Evolutionary conservation across 2,888 invertebrate genomes (phyloP).

Genomic region (Drosophila rellima): DNA sequence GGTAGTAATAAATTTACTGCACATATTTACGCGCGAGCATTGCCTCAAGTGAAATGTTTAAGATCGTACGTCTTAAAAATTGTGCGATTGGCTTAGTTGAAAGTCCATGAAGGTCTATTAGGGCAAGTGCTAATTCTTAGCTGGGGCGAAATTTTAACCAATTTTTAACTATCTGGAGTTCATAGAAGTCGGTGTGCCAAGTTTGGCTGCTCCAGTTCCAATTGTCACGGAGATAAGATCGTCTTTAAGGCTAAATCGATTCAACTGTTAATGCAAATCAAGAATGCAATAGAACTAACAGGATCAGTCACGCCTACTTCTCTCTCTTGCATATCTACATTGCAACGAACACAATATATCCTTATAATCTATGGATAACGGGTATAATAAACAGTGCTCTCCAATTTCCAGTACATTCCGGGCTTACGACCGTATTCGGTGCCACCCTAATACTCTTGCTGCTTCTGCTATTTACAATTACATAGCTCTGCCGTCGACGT

Average conservation of each 20-base stretch:
- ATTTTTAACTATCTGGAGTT: too few relatives aligned
- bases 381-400: slow-evolving; percentile 19
- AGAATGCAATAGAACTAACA: neutral
- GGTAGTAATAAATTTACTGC: too few relatives aligned
- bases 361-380: neutral
- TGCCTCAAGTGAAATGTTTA: too few relatives aligned
- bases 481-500: slow-evolving; percentile 40
- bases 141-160: too few relatives aligned
- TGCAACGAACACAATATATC: neutral
- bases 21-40: too few relatives aligned
- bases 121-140: too few relatives aligned
- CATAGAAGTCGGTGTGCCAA: too few relatives aligned
- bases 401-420: slow-evolving; percentile 31
- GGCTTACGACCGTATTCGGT: slow-evolving; percentile 20
- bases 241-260: neutral
- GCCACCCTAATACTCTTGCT: slow-evolving; percentile 60
- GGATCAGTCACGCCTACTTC: neutral
- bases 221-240: neutral
- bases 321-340: neutral
- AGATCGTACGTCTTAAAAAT: too few relatives aligned
- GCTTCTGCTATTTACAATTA: slow-evolving; percentile 56
- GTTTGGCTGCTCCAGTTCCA: too few relatives aligned
- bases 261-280: neutral
- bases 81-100: too few relatives aligned
- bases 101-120: too few relatives aligned